Percentiles rank a stretch among this genome's conserved stretches.
These are phyloP conservation scores for Drosophila fuyamai DNA, from an alignment of 1,140 invertebrate species.

Conservation along the genomic window DNA sequence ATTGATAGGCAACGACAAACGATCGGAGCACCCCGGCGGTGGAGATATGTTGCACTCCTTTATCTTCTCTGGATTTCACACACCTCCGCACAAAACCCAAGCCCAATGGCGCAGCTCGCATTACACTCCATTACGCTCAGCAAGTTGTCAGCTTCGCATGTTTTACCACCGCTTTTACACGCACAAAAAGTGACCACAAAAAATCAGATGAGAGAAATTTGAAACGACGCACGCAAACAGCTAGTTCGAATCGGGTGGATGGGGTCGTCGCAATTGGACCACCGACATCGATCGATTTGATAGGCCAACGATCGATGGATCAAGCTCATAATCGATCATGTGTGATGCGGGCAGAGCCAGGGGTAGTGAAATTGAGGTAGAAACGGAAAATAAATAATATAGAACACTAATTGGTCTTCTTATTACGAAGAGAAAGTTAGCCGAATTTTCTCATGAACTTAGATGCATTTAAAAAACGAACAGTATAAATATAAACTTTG, in stretches of 20 bases:
- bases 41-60: neutral
- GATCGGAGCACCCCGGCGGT: conserved; percentile 18
- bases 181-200: conserved; percentile 63
- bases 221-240: conserved; percentile 47
- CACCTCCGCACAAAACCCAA: conserved; percentile 20
- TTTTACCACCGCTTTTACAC: conserved; percentile 73
- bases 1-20: conserved; percentile 52
- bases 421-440: conserved; percentile 6
- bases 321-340: conserved; percentile 4
- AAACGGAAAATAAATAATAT: neutral
- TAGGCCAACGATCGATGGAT: conserved; percentile 33
- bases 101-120: conserved; percentile 8
- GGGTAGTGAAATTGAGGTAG: conserved; percentile 32
- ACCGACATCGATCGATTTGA: conserved; percentile 42
- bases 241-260: conserved; percentile 1
- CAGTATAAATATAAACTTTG: no score
- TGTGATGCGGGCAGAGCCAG: neutral
- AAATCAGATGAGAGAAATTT: conserved; percentile 65
- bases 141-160: conserved; percentile 50
- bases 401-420: neutral
- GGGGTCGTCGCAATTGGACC: conserved; percentile 29
- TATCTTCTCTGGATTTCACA: conserved; percentile 13
- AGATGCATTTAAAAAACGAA: neutral
- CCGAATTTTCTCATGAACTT: neutral
- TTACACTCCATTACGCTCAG: conserved; percentile 42